Conservation (phyloP, 2,888 invertebrate species). For the Vanessa cardui region DNA sequence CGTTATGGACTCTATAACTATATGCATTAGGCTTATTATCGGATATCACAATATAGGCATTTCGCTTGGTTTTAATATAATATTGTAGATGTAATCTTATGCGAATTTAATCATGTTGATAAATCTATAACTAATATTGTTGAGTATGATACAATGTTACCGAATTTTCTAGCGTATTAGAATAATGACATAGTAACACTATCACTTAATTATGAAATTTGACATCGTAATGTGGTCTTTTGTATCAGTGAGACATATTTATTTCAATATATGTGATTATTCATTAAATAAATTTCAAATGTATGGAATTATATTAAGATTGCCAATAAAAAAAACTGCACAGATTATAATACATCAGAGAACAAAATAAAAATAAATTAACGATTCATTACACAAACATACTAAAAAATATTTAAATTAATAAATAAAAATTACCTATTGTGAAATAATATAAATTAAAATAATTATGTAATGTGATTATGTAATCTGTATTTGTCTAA, state of each 20-base stretch:
- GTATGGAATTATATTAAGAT: neutral
- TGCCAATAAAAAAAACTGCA: neutral
- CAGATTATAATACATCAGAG: neutral
- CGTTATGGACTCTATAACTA: slow-evolving; percentile 16
- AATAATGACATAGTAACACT: slow-evolving; percentile 12
- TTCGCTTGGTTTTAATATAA: slow-evolving; percentile 20
- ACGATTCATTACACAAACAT: neutral
- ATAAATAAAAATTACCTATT: neutral
- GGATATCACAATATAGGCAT: slow-evolving; percentile 16
- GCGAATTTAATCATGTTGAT: slow-evolving; percentile 21
- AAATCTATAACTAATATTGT: slow-evolving; percentile 24
- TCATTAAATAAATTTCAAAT: neutral
- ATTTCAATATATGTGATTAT: slow-evolving; percentile 5
- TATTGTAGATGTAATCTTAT: slow-evolving; percentile 15
- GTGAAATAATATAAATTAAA: slow-evolving; percentile 1
- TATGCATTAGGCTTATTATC: slow-evolving; percentile 26
- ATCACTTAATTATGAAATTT: neutral
- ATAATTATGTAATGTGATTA: neutral
- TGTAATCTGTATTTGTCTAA: slow-evolving; percentile 3
- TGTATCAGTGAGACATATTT: slow-evolving; percentile 3
- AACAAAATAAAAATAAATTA: neutral
- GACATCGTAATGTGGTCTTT: slow-evolving; percentile 8
- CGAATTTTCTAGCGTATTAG: slow-evolving; percentile 25
- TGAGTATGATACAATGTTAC: slow-evolving; percentile 30
- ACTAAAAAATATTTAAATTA: neutral